phyloP scores from a whole-genome alignment of 2,888 invertebrate genomes.

The Catocala fraxini region DNA sequence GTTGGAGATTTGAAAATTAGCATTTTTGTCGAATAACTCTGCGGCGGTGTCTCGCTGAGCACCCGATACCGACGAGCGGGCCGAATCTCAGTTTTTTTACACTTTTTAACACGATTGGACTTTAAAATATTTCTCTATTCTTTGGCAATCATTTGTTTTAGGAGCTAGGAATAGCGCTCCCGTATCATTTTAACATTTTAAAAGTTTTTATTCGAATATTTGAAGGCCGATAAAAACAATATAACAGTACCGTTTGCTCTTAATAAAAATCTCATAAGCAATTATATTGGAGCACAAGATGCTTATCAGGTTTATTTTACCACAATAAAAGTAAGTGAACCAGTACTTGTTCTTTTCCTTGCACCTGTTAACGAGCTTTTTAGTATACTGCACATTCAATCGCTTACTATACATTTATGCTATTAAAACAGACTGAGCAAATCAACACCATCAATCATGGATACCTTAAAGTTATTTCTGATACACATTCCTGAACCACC shows the following conservation, averaged over 20 bases:
- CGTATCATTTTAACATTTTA: slow-evolving; percentile 5
- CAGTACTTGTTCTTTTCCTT: slow-evolving; percentile 1
- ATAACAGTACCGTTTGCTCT: slow-evolving; percentile 5
- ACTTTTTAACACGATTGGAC: slow-evolving; percentile 75
- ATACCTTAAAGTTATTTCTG: slow-evolving; percentile 11
- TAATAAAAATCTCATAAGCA: slow-evolving; percentile 4
- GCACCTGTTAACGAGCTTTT: slow-evolving; percentile 5
- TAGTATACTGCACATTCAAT: background rate
- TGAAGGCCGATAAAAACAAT: background rate
- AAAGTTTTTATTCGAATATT: background rate
- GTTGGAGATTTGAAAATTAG: slow-evolving; percentile 86
- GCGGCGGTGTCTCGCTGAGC: slow-evolving; percentile 81
- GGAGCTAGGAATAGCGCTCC: slow-evolving; percentile 35
- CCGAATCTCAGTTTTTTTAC: slow-evolving; percentile 72
- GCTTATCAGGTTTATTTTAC: slow-evolving; percentile 1
- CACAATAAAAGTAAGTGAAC: slow-evolving; percentile 9
- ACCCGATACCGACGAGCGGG: slow-evolving; percentile 79
- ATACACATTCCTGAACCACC: slow-evolving; percentile 18
- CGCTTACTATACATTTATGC: slow-evolving; percentile 1
- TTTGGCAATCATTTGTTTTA: slow-evolving; percentile 55
- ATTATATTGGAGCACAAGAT: slow-evolving; percentile 6
- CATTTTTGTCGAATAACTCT: slow-evolving; percentile 88
- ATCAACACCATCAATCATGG: background rate
- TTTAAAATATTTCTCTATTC: slow-evolving; percentile 78
- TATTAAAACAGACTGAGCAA: slow-evolving; percentile 3